phyloP scores from a whole-genome alignment of 2,113 vertebrate species.

The Pica pica region DNA sequence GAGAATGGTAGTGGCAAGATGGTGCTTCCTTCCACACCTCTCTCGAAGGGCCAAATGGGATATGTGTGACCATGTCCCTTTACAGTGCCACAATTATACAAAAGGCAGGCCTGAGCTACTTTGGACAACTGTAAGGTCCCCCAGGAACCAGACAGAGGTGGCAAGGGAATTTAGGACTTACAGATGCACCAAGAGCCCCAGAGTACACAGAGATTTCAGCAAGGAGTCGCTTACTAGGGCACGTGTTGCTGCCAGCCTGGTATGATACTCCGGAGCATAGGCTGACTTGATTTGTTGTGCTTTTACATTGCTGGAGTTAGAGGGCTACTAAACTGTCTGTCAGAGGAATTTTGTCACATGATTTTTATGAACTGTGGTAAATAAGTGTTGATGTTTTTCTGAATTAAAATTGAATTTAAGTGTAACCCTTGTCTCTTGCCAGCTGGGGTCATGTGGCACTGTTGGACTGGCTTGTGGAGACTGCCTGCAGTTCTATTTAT shows the following conservation, averaged over 20 bases:
- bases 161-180: background rate
- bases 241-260: background rate
- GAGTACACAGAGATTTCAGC: background rate
- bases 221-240: background rate
- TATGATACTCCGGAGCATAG: background rate
- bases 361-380: slow-evolving; percentile 39
- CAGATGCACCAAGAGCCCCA: background rate
- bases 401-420: slow-evolving; percentile 41
- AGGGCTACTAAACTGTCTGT: background rate
- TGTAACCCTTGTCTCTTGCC: background rate
- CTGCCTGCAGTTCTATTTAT: slow-evolving; percentile 41
- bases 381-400: slow-evolving; percentile 45
- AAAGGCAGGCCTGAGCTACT: background rate
- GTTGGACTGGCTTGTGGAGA: background rate
- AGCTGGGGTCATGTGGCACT: background rate
- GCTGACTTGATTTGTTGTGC: background rate
- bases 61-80: background rate
- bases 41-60: background rate
- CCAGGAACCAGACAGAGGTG: background rate
- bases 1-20: background rate
- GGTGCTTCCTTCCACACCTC: background rate
- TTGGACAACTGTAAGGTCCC: background rate
- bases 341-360: background rate
- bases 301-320: background rate
- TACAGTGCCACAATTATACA: background rate